Evolutionary conservation across 2,888 invertebrate species (phyloP), one percentile per base, ranked within the genome.

Genomic region (Acrocyrtus sp.): DNA sequence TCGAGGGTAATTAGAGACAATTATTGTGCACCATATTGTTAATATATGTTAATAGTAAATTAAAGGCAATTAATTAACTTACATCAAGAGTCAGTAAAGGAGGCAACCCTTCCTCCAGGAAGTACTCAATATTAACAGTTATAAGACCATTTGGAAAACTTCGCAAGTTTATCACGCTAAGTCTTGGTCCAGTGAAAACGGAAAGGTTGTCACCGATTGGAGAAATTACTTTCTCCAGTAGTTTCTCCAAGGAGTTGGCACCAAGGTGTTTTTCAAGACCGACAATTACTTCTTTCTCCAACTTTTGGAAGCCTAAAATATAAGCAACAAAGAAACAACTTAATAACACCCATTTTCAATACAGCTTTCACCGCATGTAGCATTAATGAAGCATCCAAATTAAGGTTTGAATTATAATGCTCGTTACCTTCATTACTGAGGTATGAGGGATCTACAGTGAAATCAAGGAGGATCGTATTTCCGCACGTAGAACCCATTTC

Each of bases 81-180:
- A 94, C 94, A 89, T 94, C 92, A 85, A 90, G 91, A 80, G 88
- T 88, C 81, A 94, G 86, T 73, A 92, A 83, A 43, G 91, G 89
- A 78, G 91, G 90, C 82, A 92, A 91, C 76, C 89, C 88, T 68
- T 92, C 91, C 73, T 88, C 89, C 83, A 91, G 90, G 84, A 89
- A 93, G 86, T 92, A 94, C 83, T 94, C 94, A 82, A 94, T 89
- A 84, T 92, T 94, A 80, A 94, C 86, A 41, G 93, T 93, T 68
- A 94, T 87, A 79, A 93, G 86, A 66, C 94, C 94, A 45, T 73
- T 76, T 81, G 74, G 72, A 62, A 74, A 78, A n/a, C 67, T 67
- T 53, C 93, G 88, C 50, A 92, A 87, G 29, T 90, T 90, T 27
- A 92, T 88, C 6, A 92, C 51, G 54, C 89, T 88, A 29, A 90